phyloP scores from a whole-genome alignment of 2,888 invertebrate genomes.

The Scaptomyza flava region DNA sequence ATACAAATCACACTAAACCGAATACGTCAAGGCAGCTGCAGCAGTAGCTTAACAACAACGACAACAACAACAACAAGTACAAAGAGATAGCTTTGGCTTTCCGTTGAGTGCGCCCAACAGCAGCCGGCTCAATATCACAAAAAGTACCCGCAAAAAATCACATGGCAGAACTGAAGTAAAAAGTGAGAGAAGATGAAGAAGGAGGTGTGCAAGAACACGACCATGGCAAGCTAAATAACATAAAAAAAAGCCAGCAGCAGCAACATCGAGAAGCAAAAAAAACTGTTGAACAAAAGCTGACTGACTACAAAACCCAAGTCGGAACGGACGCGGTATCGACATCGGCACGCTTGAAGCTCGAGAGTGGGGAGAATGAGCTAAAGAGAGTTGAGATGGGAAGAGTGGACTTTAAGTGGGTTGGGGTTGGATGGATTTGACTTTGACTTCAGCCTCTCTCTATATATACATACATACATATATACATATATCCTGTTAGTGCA shows the following conservation, averaged over 20 bases:
- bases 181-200: neutral
- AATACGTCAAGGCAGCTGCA: slow-evolving; percentile 66
- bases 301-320: slow-evolving; percentile 73
- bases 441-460: slow-evolving; percentile 41
- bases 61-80: slow-evolving; percentile 26
- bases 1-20: slow-evolving; percentile 75
- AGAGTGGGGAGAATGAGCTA: slow-evolving; percentile 26
- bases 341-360: slow-evolving; percentile 55
- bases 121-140: slow-evolving; percentile 68
- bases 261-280: slow-evolving; percentile 28
- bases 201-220: slow-evolving; percentile 10
- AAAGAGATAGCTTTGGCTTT: slow-evolving; percentile 56
- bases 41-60: slow-evolving; percentile 42
- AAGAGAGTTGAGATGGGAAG: slow-evolving; percentile 16
- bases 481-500: slow-evolving; percentile 75
- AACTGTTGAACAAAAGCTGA: slow-evolving; percentile 63
- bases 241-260: slow-evolving; percentile 19
- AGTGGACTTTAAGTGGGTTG: slow-evolving; percentile 1
- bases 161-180: slow-evolving; percentile 21
- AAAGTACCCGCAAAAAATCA: slow-evolving; percentile 53
- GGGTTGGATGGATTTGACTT: slow-evolving; percentile 59
- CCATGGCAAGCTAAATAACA: slow-evolving; percentile 16
- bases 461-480: slow-evolving; percentile 3
- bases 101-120: slow-evolving; percentile 65
- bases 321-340: slow-evolving; percentile 65